Percentiles rank a stretch among this genome's conserved stretches.
Evolutionary conservation across 2,113 vertebrate species (phyloP).

Genomic region (Poeciliopsis retropinna): DNA sequence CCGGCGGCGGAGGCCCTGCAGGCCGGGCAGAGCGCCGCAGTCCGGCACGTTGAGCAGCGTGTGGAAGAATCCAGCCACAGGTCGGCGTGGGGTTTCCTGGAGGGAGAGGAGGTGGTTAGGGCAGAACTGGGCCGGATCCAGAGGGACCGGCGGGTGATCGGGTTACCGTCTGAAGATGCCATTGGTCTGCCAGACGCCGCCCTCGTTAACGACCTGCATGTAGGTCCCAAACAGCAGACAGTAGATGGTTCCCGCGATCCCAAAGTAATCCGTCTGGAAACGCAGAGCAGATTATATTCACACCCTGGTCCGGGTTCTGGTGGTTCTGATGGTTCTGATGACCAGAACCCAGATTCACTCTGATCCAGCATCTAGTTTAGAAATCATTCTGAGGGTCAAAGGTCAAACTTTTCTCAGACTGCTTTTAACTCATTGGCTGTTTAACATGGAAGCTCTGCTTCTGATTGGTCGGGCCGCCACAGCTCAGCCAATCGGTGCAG

Average conservation of each 20-base stretch:
- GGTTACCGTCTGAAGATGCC: slow-evolving; percentile 86
- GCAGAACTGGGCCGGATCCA: too few species aligned
- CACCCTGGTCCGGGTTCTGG: neutral
- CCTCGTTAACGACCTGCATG: slow-evolving; percentile 87
- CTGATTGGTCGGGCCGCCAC: too few species aligned
- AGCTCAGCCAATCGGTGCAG: too few species aligned
- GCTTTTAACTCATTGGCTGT: too few species aligned
- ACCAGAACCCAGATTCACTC: too few species aligned
- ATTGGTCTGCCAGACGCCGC: slow-evolving; percentile 86
- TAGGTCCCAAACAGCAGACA: slow-evolving; percentile 95
- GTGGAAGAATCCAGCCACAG: slow-evolving; percentile 92
- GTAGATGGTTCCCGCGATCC: slow-evolving; percentile 89
- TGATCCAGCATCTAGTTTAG: too few species aligned
- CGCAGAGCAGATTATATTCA: neutral
- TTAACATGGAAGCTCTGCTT: too few species aligned
- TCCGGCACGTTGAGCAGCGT: slow-evolving; percentile 86
- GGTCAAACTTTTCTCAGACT: too few species aligned
- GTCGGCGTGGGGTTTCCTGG: slow-evolving; percentile 86
- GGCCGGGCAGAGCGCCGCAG: slow-evolving; percentile 77
- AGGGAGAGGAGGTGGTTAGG: neutral
- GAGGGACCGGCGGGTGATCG: too few species aligned
- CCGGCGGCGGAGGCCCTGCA: slow-evolving; percentile 71
- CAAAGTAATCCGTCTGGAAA: slow-evolving; percentile 91
- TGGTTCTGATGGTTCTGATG: neutral
- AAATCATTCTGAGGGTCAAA: too few species aligned